Evolutionary conservation across 2,113 vertebrate species (phyloP).

Genomic region (Rana temporaria): DNA sequence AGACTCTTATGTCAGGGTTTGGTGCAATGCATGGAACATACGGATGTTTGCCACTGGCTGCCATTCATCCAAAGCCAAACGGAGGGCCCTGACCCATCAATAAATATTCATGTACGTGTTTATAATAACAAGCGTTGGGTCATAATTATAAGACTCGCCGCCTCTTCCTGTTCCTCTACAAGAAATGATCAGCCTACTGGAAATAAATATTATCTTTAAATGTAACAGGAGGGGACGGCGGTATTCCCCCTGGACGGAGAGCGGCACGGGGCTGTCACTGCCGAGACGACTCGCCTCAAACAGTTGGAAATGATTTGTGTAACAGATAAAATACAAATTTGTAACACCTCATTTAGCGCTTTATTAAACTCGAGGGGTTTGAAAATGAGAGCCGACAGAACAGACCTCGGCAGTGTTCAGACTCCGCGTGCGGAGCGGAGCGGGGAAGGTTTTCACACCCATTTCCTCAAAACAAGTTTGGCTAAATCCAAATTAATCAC

Average conservation of each 20-base stretch:
- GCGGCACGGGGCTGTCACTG: background rate
- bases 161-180: no score
- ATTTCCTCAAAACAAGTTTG: slow-evolving; percentile 68
- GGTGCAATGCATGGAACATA: no score
- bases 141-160: no score
- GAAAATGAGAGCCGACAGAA: slow-evolving; percentile 68
- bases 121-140: no score
- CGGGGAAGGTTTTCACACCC: slow-evolving; percentile 62
- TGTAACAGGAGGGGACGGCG: background rate
- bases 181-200: background rate
- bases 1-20: no score
- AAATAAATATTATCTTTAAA: slow-evolving; percentile 28
- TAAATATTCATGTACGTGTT: no score
- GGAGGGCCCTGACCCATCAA: no score
- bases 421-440: slow-evolving; percentile 52
- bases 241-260: background rate
- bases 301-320: slow-evolving; percentile 72
- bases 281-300: slow-evolving; percentile 59
- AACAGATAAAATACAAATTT: slow-evolving; percentile 71
- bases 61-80: no score
- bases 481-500: slow-evolving; percentile 77
- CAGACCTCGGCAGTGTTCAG: slow-evolving; percentile 66
- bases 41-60: no score
- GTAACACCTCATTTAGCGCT: slow-evolving; percentile 75
- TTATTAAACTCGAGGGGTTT: slow-evolving; percentile 70